These are phyloP conservation scores for Dendrocincla fuliginosa DNA, from an alignment of 2,797 vertebrate genomes.

Conservation along the genomic window DNA sequence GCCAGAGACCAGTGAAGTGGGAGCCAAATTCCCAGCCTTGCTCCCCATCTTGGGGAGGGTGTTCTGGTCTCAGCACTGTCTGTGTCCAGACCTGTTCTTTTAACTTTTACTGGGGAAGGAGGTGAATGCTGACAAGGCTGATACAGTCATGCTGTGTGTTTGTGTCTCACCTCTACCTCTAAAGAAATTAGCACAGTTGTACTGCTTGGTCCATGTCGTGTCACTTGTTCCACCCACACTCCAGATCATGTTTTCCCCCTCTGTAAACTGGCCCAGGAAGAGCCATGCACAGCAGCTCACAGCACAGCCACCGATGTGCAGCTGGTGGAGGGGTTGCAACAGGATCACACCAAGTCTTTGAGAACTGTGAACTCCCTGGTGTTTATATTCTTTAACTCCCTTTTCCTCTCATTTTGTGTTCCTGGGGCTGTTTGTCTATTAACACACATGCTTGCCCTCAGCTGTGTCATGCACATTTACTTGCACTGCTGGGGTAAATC, in stretches of 20 bases:
- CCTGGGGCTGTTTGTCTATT: neutral
- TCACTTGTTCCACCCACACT: neutral
- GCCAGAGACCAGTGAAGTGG: neutral
- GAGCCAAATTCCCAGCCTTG: neutral
- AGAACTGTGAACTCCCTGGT: neutral
- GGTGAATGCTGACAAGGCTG: neutral
- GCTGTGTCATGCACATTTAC: neutral
- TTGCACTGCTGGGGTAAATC: neutral
- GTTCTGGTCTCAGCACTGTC: neutral
- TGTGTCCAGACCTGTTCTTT: neutral
- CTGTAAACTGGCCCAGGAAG: neutral
- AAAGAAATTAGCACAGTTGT: neutral
- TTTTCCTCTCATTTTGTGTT: neutral
- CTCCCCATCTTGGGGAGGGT: neutral
- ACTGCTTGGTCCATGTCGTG: neutral
- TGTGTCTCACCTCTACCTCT: neutral
- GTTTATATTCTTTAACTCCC: neutral
- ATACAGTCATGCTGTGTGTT: neutral
- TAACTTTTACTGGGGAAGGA: neutral
- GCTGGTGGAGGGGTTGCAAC: neutral
- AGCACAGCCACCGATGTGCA: neutral
- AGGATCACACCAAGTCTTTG: neutral
- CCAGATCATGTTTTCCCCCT: neutral
- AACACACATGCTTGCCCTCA: neutral
- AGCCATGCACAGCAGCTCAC: neutral